Base-by-base conservation (phyloP, 2,797 vertebrate genomes). In the Cyprinella venusta region DNA sequence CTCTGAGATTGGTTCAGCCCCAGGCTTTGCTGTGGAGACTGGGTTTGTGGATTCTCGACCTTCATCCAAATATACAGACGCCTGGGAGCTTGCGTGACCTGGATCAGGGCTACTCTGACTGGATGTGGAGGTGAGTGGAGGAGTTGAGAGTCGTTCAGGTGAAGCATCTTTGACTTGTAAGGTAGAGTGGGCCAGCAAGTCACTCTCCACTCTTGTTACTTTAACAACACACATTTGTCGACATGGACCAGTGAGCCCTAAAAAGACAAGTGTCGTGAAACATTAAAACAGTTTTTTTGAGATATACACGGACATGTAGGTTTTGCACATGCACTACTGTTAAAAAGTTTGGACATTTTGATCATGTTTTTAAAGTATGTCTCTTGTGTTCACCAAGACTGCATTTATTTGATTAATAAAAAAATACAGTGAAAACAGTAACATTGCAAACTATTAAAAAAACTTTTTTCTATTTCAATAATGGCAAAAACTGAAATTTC, bases 161-260 rank as follows among this genome's bases (percentile, higher is more conserved):
- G 71, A 36, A 4, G 54, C 52, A 9, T 65, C 61, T 64, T 48
- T 64, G 85, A 85, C 12, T 77, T 36, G 18, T 90, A 89, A 71
- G 79, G 89, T 33, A 45, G 92, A 87, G 80, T 90, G 82, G 36
- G 77, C 87, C 85, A 94, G 81, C 79, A 82, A 80, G 83, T 93
- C 89, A 74, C 92, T 91, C 87, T 94, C 91, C 1, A 95, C 92
- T 21, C 94, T 90, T 83, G 94, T 95, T 65, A 95, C 94, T 84
- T 94, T 96, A 68, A 95, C 94, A 38, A 95, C 93, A 89, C 94
- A 95, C 91, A 94, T 93, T 90, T 95, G 94, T 81, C 92, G 90
- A 88, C 94, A 94, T 67, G 93, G 86, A 90, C 92, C 93, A 92
- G 92, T 78, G 10, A 81, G 40, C 2, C 86, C 85, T 87, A 40